Evolutionary conservation across 2,797 vertebrate genomes (phyloP).

Genomic region (Mallotus villosus): DNA sequence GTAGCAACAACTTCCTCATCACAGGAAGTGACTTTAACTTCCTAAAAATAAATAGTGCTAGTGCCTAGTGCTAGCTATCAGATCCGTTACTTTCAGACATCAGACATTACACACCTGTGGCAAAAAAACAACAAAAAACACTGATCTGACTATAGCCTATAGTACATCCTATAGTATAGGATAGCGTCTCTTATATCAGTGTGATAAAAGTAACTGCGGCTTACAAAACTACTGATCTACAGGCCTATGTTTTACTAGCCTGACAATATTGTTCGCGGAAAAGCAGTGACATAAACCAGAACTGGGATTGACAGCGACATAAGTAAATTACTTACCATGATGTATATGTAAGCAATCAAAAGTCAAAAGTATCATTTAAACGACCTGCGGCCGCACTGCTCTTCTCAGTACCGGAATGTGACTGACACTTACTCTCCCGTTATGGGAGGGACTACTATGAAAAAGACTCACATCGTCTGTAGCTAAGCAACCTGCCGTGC

Average conservation of each 20-base stretch:
- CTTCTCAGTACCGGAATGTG: constrained; percentile 11
- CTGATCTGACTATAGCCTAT: too few species aligned
- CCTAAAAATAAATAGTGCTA: background rate
- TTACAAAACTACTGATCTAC: too few species aligned
- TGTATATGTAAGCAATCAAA: background rate
- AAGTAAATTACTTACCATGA: background rate
- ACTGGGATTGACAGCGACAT: background rate
- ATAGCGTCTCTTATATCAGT: too few species aligned
- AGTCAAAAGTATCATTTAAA: background rate
- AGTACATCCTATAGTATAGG: too few species aligned
- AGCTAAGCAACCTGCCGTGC: too few species aligned
- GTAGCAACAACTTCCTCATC: background rate
- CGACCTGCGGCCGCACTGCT: background rate
- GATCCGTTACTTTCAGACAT: background rate
- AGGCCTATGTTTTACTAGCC: too few species aligned
- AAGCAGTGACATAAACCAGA: background rate
- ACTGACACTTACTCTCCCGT: constrained; percentile 7
- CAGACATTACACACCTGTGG: too few species aligned
- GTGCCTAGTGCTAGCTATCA: background rate
- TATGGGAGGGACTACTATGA: constrained; percentile 4
- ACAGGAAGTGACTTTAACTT: background rate
- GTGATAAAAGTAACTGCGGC: too few species aligned
- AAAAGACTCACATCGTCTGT: background rate
- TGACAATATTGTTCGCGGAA: too few species aligned
- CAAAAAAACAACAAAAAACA: too few species aligned